Evolutionary conservation across 2,888 invertebrate species (phyloP).

Genomic region (Meiosimyza platycephala): DNA sequence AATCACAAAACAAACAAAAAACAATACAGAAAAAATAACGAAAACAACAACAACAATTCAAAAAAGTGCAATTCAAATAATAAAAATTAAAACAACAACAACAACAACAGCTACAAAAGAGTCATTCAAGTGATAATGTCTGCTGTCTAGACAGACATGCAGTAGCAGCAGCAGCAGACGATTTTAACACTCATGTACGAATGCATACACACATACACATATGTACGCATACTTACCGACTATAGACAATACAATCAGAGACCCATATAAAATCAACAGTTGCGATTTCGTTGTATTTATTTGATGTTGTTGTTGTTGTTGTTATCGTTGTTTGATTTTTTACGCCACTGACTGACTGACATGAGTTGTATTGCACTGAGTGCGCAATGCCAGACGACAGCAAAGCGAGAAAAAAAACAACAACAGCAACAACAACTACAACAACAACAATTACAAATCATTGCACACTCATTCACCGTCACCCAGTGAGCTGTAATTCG

Average conservation of each 20-base stretch:
- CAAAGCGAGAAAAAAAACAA: not conserved
- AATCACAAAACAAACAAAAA: too few relatives aligned
- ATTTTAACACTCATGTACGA: not conserved
- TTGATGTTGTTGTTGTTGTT: conserved; percentile 25
- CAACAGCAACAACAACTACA: not conserved
- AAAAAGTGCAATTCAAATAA: conserved; percentile 21
- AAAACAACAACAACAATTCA: conserved; percentile 1
- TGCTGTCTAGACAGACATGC: conserved; percentile 45
- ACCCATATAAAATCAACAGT: conserved; percentile 32
- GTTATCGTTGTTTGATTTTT: conserved; percentile 18
- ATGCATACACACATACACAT: conserved; percentile 12
- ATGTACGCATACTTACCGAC: not conserved
- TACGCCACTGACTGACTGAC: conserved; percentile 3
- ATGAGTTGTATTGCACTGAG: conserved; percentile 20
- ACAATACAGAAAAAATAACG: too few relatives aligned
- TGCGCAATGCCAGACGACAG: conserved; percentile 20
- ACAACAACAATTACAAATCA: conserved; percentile 16
- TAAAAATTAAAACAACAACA: conserved; percentile 31
- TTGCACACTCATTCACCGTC: conserved; percentile 8
- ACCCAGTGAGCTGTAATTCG: not conserved
- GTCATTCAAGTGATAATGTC: conserved; percentile 48
- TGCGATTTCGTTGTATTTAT: conserved; percentile 24
- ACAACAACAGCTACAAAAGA: conserved; percentile 43
- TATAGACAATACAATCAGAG: conserved; percentile 15
- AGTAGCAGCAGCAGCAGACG: not conserved